Conservation (phyloP, 1,140 invertebrate genomes). For the Papilio xuthus region DNA sequence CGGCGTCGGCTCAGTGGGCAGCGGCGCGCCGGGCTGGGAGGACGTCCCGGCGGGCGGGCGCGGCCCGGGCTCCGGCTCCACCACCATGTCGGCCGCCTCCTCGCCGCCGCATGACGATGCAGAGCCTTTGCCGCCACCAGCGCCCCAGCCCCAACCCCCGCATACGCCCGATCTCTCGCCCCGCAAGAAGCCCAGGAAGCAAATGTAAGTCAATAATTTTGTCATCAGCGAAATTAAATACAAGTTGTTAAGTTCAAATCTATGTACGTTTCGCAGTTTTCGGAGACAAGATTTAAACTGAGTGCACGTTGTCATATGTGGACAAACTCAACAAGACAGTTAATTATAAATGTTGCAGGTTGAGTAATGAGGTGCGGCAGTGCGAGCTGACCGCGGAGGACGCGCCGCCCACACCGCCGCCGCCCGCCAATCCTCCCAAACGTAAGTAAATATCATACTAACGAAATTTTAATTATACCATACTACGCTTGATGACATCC, state of each 20-base stretch:
- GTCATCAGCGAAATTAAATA: no score
- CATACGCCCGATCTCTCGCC: conserved; percentile 79
- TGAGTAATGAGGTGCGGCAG: conserved; percentile 70
- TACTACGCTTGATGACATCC: no score
- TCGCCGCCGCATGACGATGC: conserved; percentile 66
- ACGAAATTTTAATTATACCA: neutral
- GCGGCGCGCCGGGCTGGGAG: conserved; percentile 55
- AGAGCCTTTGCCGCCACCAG: conserved; percentile 82
- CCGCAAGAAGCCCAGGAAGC: conserved; percentile 90
- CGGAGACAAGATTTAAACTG: no score
- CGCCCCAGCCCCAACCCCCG: conserved; percentile 52
- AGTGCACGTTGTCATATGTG: no score
- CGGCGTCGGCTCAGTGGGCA: conserved; percentile 13
- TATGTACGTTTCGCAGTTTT: no score
- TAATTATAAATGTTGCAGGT: conserved; percentile 51
- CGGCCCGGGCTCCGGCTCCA: conserved; percentile 57
- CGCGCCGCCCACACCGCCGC: conserved; percentile 60
- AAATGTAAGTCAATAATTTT: conserved; percentile 77
- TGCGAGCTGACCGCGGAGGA: conserved; percentile 72
- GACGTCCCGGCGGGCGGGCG: conserved; percentile 52
- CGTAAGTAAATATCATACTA: conserved; percentile 54
- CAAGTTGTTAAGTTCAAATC: no score
- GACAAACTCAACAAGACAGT: no score
- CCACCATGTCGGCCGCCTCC: conserved; percentile 65
- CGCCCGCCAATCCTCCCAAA: conserved; percentile 64